Evolutionary conservation across 2,888 invertebrate species (phyloP).

Genomic region (Capitulum mitella): DNA sequence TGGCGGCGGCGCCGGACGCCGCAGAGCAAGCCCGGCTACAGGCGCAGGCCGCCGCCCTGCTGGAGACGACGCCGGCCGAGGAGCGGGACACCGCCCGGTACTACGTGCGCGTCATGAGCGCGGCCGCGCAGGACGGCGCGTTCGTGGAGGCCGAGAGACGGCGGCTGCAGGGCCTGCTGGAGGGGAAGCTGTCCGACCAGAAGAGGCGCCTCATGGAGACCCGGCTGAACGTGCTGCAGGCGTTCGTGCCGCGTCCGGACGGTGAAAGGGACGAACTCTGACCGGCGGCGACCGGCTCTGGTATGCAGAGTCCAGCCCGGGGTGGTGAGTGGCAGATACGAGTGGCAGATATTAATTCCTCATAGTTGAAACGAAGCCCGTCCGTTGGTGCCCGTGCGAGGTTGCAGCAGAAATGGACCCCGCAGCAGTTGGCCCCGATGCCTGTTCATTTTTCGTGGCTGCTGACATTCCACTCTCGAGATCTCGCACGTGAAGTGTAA

Average conservation of each 20-base stretch:
- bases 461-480: no score
- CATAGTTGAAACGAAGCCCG: no score
- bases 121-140: not conserved
- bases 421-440: no score
- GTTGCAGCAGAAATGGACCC: no score
- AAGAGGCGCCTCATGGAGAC: not conserved
- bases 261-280: not conserved
- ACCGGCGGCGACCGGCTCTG: not conserved
- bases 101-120: not conserved
- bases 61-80: not conserved
- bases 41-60: not conserved
- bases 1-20: not conserved
- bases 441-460: no score
- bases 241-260: not conserved
- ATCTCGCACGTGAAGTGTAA: no score
- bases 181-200: not conserved
- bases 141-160: not conserved
- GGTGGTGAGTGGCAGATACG: no score
- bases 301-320: no score
- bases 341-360: no score
- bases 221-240: not conserved
- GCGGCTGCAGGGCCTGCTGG: not conserved
- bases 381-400: no score
- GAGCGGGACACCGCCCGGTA: not conserved
- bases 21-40: not conserved